phyloP scores from a whole-genome alignment of 1,140 invertebrate genomes.

The Cyphomyrmex costatus region DNA sequence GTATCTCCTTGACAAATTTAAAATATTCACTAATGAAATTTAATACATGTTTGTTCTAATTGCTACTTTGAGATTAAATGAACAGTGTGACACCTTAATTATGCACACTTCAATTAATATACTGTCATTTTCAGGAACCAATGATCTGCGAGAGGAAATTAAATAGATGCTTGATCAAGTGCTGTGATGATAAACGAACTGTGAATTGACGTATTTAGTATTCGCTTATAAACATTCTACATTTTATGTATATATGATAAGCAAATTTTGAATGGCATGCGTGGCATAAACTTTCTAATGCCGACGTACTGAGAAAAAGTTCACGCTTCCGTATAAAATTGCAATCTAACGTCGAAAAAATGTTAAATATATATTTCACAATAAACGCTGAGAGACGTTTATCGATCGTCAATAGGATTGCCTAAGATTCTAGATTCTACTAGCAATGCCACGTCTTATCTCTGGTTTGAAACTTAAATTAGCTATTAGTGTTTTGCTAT shows the following conservation, averaged over 20 bases:
- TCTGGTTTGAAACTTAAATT: conserved; percentile 16
- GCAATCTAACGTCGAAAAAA: not conserved
- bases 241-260: not conserved
- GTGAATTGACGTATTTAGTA: conserved; percentile 21
- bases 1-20: no score
- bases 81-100: not conserved
- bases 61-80: conserved; percentile 16
- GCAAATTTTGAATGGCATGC: not conserved
- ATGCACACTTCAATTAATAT: not conserved
- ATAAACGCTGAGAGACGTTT: conserved; percentile 20
- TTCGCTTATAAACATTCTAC: not conserved
- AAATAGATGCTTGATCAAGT: not conserved
- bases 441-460: not conserved
- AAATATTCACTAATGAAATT: not conserved
- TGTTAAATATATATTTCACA: conserved; percentile 14
- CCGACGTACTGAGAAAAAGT: not conserved
- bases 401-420: conserved; percentile 21
- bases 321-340: not conserved
- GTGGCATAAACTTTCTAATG: not conserved
- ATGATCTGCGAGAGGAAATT: not conserved
- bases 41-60: not conserved
- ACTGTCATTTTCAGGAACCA: not conserved
- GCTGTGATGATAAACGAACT: not conserved
- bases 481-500: not conserved
- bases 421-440: conserved; percentile 32